Conservation (phyloP, 2,888 invertebrate genomes). For the Peribatodes rhomboidaria region DNA sequence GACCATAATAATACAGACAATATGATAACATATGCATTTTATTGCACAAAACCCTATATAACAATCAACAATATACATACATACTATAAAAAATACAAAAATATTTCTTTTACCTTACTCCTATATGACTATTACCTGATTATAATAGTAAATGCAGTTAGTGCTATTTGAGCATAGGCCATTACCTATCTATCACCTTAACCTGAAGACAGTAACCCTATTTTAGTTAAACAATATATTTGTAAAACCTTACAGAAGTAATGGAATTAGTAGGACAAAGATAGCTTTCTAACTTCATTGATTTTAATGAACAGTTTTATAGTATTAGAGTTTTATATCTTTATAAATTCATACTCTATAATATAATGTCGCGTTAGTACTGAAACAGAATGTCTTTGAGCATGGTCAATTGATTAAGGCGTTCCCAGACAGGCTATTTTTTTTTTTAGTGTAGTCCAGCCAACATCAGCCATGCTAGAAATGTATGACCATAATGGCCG, state of each 20-base stretch:
- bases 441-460: no score
- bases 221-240: background rate
- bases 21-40: constrained; percentile 59
- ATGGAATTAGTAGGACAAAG: background rate
- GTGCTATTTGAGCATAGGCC: background rate
- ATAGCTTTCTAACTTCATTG: no score
- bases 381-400: no score
- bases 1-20: constrained; percentile 82
- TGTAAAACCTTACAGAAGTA: background rate
- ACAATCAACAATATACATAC: constrained; percentile 21
- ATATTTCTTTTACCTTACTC: constrained; percentile 27
- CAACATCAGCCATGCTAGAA: no score
- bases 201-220: background rate
- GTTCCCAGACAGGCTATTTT: no score
- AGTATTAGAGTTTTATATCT: no score
- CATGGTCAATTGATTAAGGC: no score
- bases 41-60: constrained; percentile 27
- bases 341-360: no score
- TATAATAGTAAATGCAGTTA: constrained; percentile 29
- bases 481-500: no score
- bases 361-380: no score
- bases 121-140: constrained; percentile 31
- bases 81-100: constrained; percentile 33
- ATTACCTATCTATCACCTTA: background rate
- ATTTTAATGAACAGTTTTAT: no score